These are phyloP conservation scores for Bungarus multicinctus DNA, from an alignment of 2,113 vertebrate species.

Conservation along the genomic window DNA sequence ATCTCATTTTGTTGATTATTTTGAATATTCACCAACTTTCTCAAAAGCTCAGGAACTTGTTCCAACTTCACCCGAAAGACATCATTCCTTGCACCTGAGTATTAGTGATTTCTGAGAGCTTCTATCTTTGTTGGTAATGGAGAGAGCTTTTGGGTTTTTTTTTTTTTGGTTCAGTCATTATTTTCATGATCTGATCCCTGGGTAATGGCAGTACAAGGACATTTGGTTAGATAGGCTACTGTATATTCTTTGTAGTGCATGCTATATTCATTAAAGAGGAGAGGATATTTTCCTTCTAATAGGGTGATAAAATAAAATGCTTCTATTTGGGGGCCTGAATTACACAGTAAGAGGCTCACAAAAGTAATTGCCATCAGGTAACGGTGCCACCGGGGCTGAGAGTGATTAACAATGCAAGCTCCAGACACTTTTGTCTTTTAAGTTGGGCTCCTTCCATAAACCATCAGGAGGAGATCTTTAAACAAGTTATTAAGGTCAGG, in stretches of 20 bases:
- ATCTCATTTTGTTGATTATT: background rate
- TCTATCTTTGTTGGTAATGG: constrained; percentile 53
- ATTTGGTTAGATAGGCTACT: constrained; percentile 41
- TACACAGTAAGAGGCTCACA: constrained; percentile 53
- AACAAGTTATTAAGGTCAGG: constrained; percentile 58
- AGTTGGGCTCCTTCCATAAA: constrained; percentile 59
- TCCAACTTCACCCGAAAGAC: background rate
- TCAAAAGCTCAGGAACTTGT: background rate
- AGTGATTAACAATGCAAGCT: constrained; percentile 50
- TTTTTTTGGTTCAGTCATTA: constrained; percentile 43
- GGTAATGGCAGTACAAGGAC: constrained; percentile 53
- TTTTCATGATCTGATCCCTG: constrained; percentile 48
- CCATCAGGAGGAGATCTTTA: constrained; percentile 50
- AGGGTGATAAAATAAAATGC: constrained; percentile 63
- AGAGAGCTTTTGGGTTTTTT: constrained; percentile 28
- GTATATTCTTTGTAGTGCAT: constrained; percentile 42
- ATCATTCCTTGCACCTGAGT: background rate
- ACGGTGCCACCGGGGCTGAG: constrained; percentile 35
- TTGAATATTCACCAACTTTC: background rate
- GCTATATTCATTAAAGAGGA: constrained; percentile 59
- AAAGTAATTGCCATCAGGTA: constrained; percentile 63
- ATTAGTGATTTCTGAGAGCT: constrained; percentile 20
- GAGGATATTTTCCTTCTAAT: constrained; percentile 54
- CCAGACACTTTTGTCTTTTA: constrained; percentile 60
- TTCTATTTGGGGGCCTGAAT: constrained; percentile 59